These are phyloP conservation scores for Galeopsomyia nigrocyanea DNA, from an alignment of 2,888 invertebrate genomes.

Conservation along the genomic window DNA sequence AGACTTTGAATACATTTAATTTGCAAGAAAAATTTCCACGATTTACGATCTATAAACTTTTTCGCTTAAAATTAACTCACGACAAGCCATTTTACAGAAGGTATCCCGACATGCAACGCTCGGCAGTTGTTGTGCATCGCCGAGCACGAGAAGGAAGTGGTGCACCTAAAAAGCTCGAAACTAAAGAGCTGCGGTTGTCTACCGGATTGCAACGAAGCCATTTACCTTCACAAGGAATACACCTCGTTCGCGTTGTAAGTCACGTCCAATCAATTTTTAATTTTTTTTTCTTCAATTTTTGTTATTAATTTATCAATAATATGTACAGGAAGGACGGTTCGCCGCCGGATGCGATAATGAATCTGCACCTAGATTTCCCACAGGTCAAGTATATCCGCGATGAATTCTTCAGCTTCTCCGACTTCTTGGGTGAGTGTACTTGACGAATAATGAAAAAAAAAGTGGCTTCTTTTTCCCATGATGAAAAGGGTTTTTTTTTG, in stretches of 20 bases:
- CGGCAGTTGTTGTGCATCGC: slow-evolving; percentile 15
- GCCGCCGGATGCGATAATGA: slow-evolving; percentile 26
- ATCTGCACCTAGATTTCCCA: slow-evolving; percentile 26
- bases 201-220: slow-evolving; percentile 19
- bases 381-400: slow-evolving; percentile 35
- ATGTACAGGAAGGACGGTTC: slow-evolving; percentile 22
- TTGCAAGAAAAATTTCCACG: too few relatives aligned
- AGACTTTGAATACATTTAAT: too few relatives aligned
- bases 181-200: slow-evolving; percentile 23
- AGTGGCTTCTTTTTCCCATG: not conserved
- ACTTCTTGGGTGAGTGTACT: slow-evolving; percentile 21
- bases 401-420: slow-evolving; percentile 21
- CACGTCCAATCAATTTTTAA: slow-evolving; percentile 7
- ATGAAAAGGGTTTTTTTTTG: not conserved
- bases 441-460: not conserved
- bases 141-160: not conserved
- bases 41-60: too few relatives aligned
- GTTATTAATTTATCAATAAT: not conserved
- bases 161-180: not conserved
- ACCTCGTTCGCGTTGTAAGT: slow-evolving; percentile 27
- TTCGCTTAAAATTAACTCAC: too few relatives aligned
- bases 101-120: slow-evolving; percentile 8
- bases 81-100: not conserved
- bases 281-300: too few relatives aligned
- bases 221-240: slow-evolving; percentile 31